Conservation (phyloP, 2,113 vertebrate species). For the Eulemur macaco region DNA sequence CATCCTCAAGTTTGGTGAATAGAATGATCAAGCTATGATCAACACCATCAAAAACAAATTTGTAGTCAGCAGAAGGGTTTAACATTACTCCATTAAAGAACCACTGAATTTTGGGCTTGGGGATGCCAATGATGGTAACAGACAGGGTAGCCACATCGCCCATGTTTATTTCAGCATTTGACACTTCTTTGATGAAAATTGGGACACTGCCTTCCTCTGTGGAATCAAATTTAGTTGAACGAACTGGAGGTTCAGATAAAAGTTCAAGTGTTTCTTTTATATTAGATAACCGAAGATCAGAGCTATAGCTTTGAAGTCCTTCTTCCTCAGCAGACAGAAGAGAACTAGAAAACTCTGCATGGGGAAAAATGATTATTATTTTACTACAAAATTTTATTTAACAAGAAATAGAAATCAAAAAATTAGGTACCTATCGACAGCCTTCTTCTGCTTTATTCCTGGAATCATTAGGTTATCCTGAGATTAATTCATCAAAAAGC, state of each 20-base stretch:
- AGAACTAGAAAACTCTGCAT: constrained; percentile 92
- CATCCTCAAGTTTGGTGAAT: constrained; percentile 84
- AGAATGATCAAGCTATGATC: constrained; percentile 91
- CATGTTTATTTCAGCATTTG: constrained; percentile 82
- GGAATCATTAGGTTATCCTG: neutral
- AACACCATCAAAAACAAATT: constrained; percentile 88
- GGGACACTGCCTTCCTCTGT: constrained; percentile 86
- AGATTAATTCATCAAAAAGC: constrained; percentile 9
- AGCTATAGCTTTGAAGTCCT: constrained; percentile 89
- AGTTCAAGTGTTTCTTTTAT: constrained; percentile 94
- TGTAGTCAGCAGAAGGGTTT: constrained; percentile 84
- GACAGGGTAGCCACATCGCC: constrained; percentile 90
- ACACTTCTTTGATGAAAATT: constrained; percentile 88
- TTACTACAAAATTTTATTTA: constrained; percentile 76
- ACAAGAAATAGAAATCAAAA: constrained; percentile 21
- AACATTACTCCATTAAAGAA: constrained; percentile 88
- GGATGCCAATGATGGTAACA: constrained; percentile 88
- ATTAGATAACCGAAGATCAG: constrained; percentile 86
- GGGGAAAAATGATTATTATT: constrained; percentile 84
- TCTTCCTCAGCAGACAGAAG: constrained; percentile 89
- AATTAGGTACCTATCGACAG: neutral
- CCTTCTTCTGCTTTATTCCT: constrained; percentile 8
- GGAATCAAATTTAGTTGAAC: constrained; percentile 86
- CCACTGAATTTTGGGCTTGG: constrained; percentile 92
- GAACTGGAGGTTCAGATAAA: constrained; percentile 90